phyloP scores from a whole-genome alignment of 92 coral and sea anemone genomes.

The Desmophyllum pertusum region DNA sequence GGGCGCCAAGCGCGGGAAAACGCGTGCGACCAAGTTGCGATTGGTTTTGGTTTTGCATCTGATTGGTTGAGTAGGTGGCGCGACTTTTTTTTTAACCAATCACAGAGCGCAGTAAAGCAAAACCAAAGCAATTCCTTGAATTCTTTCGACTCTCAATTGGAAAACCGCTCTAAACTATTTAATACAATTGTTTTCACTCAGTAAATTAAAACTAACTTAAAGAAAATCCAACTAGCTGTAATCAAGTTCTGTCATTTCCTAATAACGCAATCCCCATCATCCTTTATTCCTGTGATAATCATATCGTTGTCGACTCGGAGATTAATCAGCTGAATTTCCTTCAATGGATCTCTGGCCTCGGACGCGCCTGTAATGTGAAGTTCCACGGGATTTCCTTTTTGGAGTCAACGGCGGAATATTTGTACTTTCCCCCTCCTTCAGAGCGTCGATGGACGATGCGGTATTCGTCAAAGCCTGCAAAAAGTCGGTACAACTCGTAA shows the following conservation, averaged over 20 bases:
- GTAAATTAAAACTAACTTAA: not conserved
- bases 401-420: slow-evolving; percentile 52
- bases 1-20: too few species aligned
- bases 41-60: too few species aligned
- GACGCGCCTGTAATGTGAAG: slow-evolving; percentile 55
- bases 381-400: slow-evolving; percentile 44
- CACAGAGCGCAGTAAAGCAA: too few species aligned
- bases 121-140: too few species aligned
- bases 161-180: not conserved
- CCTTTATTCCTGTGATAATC: slow-evolving; percentile 50
- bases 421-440: slow-evolving; percentile 56
- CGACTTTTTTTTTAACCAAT: too few species aligned
- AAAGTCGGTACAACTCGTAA: too few species aligned
- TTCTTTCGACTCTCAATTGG: not conserved
- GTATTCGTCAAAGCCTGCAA: slow-evolving; percentile 61
- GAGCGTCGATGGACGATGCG: slow-evolving; percentile 54
- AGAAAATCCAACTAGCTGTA: not conserved
- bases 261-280: slow-evolving; percentile 55
- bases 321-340: slow-evolving; percentile 50
- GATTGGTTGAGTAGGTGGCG: too few species aligned
- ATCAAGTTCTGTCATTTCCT: slow-evolving; percentile 23
- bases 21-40: too few species aligned
- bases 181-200: not conserved
- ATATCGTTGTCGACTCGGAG: slow-evolving; percentile 47
- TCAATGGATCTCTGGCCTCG: slow-evolving; percentile 51